Conservation (phyloP, 1,140 invertebrate genomes). For the Macrotrachela quadricornifera region DNA sequence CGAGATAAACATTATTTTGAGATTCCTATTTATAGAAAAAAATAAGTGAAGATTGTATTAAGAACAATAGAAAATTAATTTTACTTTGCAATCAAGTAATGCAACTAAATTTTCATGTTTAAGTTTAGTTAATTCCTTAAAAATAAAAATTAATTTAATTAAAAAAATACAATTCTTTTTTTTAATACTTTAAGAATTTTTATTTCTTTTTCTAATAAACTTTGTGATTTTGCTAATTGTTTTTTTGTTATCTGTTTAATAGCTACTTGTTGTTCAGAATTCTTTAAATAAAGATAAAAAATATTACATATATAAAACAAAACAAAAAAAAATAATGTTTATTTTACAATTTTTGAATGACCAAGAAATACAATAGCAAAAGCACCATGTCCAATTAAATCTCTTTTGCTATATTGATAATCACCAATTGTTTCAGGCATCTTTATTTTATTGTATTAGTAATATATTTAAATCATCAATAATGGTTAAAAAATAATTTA, state of each 20-base stretch:
- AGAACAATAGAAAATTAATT: not conserved
- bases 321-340: not conserved
- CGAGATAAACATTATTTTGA: constrained; percentile 69
- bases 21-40: constrained; percentile 61
- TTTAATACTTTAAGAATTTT: constrained; percentile 83
- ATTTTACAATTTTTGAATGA: constrained; percentile 24
- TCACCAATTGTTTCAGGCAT: constrained; percentile 7
- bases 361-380: constrained; percentile 98
- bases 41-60: constrained; percentile 12
- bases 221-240: constrained; percentile 82
- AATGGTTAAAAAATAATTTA: too few species aligned
- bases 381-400: constrained; percentile 90
- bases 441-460: too few species aligned
- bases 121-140: constrained; percentile 69
- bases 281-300: constrained; percentile 40
- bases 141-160: constrained; percentile 11
- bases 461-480: too few species aligned
- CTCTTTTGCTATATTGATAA: constrained; percentile 23
- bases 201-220: constrained; percentile 87
- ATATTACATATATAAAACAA: too few species aligned
- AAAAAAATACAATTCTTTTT: too few species aligned
- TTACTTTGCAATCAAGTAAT: constrained; percentile 69
- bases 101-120: constrained; percentile 96
- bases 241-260: constrained; percentile 96
- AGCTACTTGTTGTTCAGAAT: constrained; percentile 60